These are phyloP conservation scores for Falco columbarius DNA, from an alignment of 2,797 vertebrate species.

Conservation along the genomic window DNA sequence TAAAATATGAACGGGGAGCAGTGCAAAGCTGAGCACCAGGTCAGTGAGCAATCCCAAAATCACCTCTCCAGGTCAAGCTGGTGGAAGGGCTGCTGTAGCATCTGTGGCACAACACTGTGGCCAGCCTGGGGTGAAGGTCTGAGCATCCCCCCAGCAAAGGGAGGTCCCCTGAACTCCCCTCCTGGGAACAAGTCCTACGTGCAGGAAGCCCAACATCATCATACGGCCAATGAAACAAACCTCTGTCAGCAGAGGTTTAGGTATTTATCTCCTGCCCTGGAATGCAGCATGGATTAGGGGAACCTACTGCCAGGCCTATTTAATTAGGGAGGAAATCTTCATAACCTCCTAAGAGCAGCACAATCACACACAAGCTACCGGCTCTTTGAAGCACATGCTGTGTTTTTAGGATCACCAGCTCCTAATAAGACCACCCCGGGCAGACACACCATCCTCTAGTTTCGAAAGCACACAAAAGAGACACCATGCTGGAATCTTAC, in stretches of 20 bases:
- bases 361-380: not conserved
- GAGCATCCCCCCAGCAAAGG: not conserved
- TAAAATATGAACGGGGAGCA: not conserved
- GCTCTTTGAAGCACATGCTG: conserved; percentile 38
- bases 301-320: not conserved
- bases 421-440: conserved; percentile 37
- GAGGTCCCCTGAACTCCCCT: not conserved
- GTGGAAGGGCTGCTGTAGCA: not conserved
- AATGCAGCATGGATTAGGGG: not conserved
- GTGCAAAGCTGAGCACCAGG: not conserved
- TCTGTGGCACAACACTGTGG: not conserved
- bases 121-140: not conserved
- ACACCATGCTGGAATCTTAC: conserved; percentile 42
- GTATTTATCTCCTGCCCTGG: not conserved
- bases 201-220: not conserved
- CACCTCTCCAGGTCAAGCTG: not conserved
- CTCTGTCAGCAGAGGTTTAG: not conserved
- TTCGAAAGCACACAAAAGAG: conserved; percentile 20
- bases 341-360: conserved; percentile 24
- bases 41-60: not conserved
- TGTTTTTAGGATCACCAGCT: conserved; percentile 27
- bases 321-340: conserved; percentile 37
- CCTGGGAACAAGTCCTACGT: not conserved
- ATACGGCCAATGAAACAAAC: not conserved
- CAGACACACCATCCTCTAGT: conserved; percentile 28